These are phyloP conservation scores for Cyprinus carpio DNA, from an alignment of 2,113 vertebrate species.

Conservation along the genomic window DNA sequence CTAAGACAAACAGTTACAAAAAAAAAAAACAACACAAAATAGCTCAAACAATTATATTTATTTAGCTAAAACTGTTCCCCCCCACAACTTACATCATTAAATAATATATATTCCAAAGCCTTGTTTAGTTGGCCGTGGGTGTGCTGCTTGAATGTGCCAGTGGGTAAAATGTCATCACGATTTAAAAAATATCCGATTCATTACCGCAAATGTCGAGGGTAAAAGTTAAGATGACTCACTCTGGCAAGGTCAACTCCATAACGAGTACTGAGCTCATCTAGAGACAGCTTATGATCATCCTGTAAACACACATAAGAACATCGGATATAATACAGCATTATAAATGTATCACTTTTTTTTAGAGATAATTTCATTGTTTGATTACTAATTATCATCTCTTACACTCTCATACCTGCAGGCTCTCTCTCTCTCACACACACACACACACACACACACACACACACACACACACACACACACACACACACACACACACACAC, in stretches of 20 bases:
- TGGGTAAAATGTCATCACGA: background rate
- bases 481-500: background rate
- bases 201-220: slow-evolving; percentile 30
- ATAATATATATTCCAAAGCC: background rate
- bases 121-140: background rate
- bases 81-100: background rate
- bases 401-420: background rate
- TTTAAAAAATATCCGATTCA: slow-evolving; percentile 21
- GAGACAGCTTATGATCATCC: slow-evolving; percentile 88
- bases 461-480: no score
- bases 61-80: background rate
- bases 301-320: slow-evolving; percentile 63
- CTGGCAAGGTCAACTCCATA: slow-evolving; percentile 83
- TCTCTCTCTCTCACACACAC: background rate
- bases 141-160: background rate
- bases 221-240: slow-evolving; percentile 70
- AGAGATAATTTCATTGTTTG: background rate
- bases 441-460: no score
- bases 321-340: background rate
- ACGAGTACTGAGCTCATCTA: slow-evolving; percentile 84
- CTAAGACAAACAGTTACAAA: background rate
- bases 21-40: background rate
- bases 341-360: background rate
- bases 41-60: background rate
- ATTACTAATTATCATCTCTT: background rate